Evolutionary conservation across 2,888 invertebrate species (phyloP), one percentile per base, ranked within the genome.

Genomic region (Leucophenga montana): DNA sequence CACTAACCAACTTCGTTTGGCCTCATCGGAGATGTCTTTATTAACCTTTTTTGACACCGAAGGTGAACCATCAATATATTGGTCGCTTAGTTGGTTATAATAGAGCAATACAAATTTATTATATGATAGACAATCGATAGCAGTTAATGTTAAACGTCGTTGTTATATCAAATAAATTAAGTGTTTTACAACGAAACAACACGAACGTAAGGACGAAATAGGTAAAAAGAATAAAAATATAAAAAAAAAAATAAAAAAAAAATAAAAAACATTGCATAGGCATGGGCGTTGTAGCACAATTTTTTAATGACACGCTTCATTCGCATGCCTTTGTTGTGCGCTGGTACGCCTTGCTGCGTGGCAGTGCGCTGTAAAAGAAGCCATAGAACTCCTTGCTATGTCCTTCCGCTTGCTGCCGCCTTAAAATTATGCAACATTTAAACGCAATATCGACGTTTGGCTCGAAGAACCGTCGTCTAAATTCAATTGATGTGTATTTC

Each of bases 381-480:
- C 8, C 54, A 1, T n/a, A n/a, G n/a, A n/a, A n/a, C n/a, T n/a
- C n/a, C n/a, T n/a, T n/a, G n/a, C n/a, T 16, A 11, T 11, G 11
- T 18, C 20, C 18, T 16, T 16, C 54, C 20, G 54, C 27, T 5
- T 54, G 8, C 18, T 18, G 56, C 50, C 39, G 44, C 66, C 54
- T 27, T n/a, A 66, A 66, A 54, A 54, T 39, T 66, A 66, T 54
- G 44, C 66, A 54, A 13, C 39, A 50, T 54, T 66, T 54, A 54
- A 66, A 66, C 39, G 66, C 66, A 54, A 66, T 66, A 66, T 39
- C 39, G 53, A 20, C 39, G 54, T 54, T 66, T 54, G 54, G 44
- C 66, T 20, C 39, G 9, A 1, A 39, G 39, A 8, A 1, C 8
- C 1, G 11, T 3, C 39, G 39, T 39, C 39, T 39, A 39, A 39